Percentiles rank a stretch among this genome's conserved stretches.
These are phyloP conservation scores for Amphiprion percula DNA, from an alignment of 2,113 vertebrate genomes.

Conservation along the genomic window DNA sequence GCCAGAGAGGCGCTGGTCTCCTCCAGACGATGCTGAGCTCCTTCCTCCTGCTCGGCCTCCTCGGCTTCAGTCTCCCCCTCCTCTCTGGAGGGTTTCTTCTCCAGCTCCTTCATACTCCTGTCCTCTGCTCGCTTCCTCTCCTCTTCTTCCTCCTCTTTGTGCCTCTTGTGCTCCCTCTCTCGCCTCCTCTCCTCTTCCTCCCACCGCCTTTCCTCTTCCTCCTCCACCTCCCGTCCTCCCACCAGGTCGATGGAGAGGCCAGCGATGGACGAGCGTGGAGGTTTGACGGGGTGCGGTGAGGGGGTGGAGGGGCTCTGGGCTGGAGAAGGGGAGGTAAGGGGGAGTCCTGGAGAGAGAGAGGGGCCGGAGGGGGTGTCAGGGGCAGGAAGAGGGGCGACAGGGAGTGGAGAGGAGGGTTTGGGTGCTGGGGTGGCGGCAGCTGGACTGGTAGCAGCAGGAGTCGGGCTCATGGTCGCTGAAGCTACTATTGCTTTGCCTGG, in stretches of 20 bases:
- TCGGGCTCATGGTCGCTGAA: conserved; percentile 58
- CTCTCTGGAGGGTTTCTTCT: conserved; percentile 30
- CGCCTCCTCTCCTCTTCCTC: conserved; percentile 56
- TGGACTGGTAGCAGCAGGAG: conserved; percentile 64
- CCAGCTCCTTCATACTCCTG: conserved; percentile 39
- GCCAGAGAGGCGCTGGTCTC: conserved; percentile 94
- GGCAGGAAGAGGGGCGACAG: conserved; percentile 80
- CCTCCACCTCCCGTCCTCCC: conserved; percentile 62
- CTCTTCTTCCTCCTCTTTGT: conserved; percentile 55
- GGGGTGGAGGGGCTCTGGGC: conserved; percentile 83
- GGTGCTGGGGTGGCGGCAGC: conserved; percentile 54
- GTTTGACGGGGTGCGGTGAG: conserved; percentile 89
- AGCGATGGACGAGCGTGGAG: conserved; percentile 90
- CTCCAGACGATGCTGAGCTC: conserved; percentile 89
- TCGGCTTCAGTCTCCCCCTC: conserved; percentile 50
- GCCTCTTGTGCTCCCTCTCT: conserved; percentile 47
- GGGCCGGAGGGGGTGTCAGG: conserved; percentile 74
- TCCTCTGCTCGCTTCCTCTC: conserved; percentile 45
- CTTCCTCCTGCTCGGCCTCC: conserved; percentile 69
- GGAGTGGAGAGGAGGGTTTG: conserved; percentile 82
- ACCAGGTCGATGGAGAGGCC: conserved; percentile 88
- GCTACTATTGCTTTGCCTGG: conserved; percentile 86
- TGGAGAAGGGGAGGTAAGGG: conserved; percentile 82
- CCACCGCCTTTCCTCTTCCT: conserved; percentile 69
- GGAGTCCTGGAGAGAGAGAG: conserved; percentile 85